Percentiles rank a stretch among this genome's conserved stretches.
These are phyloP conservation scores for Machimus rusticus DNA, from an alignment of 2,888 invertebrate genomes.

Conservation along the genomic window DNA sequence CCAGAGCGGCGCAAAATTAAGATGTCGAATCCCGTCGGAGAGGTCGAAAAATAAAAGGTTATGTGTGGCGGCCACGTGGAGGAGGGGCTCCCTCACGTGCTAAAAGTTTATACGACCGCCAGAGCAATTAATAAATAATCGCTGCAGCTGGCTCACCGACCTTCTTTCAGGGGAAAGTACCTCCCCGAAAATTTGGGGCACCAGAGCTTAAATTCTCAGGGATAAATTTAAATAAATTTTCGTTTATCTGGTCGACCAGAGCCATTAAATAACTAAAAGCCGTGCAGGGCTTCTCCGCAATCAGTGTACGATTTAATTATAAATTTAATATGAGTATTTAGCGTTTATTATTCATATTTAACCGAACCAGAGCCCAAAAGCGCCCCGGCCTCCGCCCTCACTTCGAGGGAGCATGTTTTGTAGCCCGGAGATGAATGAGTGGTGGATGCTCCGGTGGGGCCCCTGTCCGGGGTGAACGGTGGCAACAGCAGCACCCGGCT, in stretches of 20 bases:
- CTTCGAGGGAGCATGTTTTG: neutral
- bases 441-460: neutral
- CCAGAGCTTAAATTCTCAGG: neutral
- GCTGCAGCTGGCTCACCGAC: neutral
- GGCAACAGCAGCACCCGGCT: neutral
- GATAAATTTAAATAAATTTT: conserved; percentile 22
- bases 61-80: neutral
- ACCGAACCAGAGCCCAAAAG: neutral
- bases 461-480: neutral
- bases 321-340: conserved; percentile 34
- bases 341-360: conserved; percentile 34
- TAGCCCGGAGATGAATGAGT: neutral
- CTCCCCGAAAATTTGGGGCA: neutral
- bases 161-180: neutral
- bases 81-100: neutral
- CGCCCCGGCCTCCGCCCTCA: neutral
- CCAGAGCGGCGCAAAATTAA: neutral
- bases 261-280: conserved; percentile 26
- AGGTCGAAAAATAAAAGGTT: neutral
- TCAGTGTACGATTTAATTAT: conserved; percentile 23
- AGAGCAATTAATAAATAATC: neutral
- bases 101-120: neutral
- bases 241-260: conserved; percentile 28
- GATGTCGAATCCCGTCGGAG: neutral
- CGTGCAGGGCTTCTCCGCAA: neutral